Conservation (phyloP, 2,113 vertebrate genomes). For the Gambusia affinis region DNA sequence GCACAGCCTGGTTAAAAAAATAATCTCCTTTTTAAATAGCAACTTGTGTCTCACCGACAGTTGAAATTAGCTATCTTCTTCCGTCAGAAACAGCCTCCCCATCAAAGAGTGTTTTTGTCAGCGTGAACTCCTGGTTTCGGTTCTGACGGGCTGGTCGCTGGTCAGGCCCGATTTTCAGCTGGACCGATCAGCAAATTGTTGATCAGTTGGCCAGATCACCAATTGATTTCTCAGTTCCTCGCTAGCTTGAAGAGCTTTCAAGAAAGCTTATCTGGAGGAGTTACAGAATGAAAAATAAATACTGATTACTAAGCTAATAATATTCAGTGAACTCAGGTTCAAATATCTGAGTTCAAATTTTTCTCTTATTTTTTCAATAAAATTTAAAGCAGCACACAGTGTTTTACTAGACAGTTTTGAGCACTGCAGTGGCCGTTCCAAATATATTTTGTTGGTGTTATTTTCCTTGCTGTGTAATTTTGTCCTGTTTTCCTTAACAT, state of each 20-base stretch:
- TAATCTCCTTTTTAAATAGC: no score
- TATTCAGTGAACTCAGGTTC: background rate
- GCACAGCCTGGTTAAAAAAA: no score
- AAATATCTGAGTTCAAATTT: background rate
- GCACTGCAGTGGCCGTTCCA: background rate
- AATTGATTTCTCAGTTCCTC: no score
- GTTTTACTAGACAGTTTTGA: background rate
- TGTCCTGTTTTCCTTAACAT: conserved; percentile 64
- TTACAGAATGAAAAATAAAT: background rate
- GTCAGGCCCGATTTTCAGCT: background rate
- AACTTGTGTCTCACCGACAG: no score
- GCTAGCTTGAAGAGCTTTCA: no score
- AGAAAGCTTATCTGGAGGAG: background rate
- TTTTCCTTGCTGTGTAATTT: conserved; percentile 63
- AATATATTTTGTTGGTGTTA: conserved; percentile 33
- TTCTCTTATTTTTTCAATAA: background rate
- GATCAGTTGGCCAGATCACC: background rate
- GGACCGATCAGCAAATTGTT: background rate
- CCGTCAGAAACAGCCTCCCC: no score
- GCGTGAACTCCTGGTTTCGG: background rate
- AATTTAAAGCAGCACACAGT: background rate
- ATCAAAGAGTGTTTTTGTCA: background rate
- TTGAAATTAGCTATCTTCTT: no score
- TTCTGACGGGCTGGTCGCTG: background rate
- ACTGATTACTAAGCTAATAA: background rate